Percentiles rank a stretch among this genome's conserved stretches.
These are phyloP conservation scores for Phoxinus phoxinus DNA, from an alignment of 2,113 vertebrate species.

Conservation along the genomic window DNA sequence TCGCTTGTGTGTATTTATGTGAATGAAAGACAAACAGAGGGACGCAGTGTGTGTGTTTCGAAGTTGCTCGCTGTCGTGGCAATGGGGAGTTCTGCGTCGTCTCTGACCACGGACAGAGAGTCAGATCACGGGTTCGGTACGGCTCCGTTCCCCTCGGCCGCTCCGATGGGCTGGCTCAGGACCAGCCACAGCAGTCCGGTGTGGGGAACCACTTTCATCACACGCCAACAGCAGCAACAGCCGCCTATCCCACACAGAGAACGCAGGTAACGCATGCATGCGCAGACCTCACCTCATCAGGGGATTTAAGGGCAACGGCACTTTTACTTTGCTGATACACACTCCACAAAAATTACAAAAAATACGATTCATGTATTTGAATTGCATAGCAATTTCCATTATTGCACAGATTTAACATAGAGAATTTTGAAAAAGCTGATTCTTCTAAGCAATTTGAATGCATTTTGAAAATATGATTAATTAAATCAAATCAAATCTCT, in stretches of 20 bases:
- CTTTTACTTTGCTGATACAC: no score
- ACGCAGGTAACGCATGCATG: slow-evolving; percentile 82
- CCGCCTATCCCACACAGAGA: slow-evolving; percentile 77
- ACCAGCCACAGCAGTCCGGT: slow-evolving; percentile 85
- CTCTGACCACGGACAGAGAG: slow-evolving; percentile 91
- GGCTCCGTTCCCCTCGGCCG: slow-evolving; percentile 80
- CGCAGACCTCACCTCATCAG: background rate
- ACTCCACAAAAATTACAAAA: background rate
- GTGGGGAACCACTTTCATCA: slow-evolving; percentile 87
- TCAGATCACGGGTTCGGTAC: slow-evolving; percentile 91
- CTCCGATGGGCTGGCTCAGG: slow-evolving; percentile 88
- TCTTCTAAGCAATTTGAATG: no score
- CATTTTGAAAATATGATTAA: no score
- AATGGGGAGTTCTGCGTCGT: slow-evolving; percentile 98
- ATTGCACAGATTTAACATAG: background rate
- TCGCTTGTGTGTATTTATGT: background rate
- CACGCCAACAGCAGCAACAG: slow-evolving; percentile 77
- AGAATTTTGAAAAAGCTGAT: no score
- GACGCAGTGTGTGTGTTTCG: background rate
- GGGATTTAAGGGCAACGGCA: background rate
- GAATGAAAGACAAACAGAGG: background rate
- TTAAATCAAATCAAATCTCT: no score
- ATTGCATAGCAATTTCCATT: background rate
- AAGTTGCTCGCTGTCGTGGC: slow-evolving; percentile 56
- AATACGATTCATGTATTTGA: background rate